phyloP scores from a whole-genome alignment of 2,797 vertebrate genomes.

The Margarornis squamiger region DNA sequence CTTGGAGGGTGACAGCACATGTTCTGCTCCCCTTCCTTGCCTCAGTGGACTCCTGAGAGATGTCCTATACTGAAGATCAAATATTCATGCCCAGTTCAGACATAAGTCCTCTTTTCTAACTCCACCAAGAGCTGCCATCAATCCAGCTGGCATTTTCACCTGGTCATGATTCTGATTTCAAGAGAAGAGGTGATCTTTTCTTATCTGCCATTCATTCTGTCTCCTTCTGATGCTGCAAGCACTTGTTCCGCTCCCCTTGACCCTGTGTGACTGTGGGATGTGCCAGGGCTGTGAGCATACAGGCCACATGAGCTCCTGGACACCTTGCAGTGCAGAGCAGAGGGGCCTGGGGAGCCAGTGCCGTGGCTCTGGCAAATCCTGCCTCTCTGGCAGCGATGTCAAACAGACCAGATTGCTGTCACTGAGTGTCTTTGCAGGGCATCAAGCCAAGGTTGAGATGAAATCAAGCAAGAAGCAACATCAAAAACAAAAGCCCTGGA shows the following conservation, averaged over 20 bases:
- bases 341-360: background rate
- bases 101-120: background rate
- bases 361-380: background rate
- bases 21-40: background rate
- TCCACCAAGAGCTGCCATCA: background rate
- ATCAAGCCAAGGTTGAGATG: background rate
- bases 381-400: background rate
- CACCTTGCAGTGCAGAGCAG: background rate
- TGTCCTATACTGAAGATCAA: background rate
- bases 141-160: background rate
- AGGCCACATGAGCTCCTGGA: background rate
- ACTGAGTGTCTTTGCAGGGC: background rate
- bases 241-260: background rate
- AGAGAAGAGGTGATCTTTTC: background rate
- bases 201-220: background rate
- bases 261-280: background rate
- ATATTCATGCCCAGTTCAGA: background rate
- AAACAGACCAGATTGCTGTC: slow-evolving; percentile 28
- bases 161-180: background rate
- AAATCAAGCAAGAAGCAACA: slow-evolving; percentile 1
- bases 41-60: background rate
- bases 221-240: background rate
- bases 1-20: background rate
- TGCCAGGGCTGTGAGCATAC: background rate
- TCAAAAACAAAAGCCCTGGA: background rate